A percentile compares a stretch with the other conserved stretches of the same genome.
These are phyloP conservation scores for Eufriesea mexicana DNA, from an alignment of 1,140 invertebrate species.

Conservation along the genomic window DNA sequence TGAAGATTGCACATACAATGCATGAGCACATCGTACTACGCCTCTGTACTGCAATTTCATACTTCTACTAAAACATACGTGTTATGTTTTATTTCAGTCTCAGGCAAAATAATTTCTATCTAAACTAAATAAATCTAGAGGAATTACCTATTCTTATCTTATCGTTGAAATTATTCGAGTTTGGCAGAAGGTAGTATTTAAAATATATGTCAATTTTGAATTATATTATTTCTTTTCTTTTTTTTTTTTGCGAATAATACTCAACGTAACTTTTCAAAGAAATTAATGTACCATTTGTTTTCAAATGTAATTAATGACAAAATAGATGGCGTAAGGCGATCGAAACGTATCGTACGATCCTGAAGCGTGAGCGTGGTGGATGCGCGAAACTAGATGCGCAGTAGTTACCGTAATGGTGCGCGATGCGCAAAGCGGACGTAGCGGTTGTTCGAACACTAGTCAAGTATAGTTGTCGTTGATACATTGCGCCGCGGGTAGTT, in stretches of 20 bases:
- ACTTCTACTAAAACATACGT: slow-evolving; percentile 3
- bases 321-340: neutral
- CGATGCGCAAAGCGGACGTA: slow-evolving; percentile 50
- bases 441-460: slow-evolving; percentile 61
- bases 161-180: neutral
- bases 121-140: neutral
- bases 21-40: neutral
- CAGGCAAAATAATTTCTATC: neutral
- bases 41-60: slow-evolving; percentile 1
- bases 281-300: neutral
- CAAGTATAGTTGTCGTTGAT: slow-evolving; percentile 34
- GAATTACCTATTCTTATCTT: neutral
- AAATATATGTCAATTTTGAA: neutral
- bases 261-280: neutral
- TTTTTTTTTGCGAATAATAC: neutral
- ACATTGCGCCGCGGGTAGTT: slow-evolving; percentile 12
- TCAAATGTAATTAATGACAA: neutral
- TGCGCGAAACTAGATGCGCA: slow-evolving; percentile 50
- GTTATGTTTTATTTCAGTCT: neutral
- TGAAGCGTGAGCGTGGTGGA: slow-evolving; percentile 39
- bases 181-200: neutral
- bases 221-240: neutral
- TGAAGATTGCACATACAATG: neutral
- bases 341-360: neutral
- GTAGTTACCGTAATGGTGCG: slow-evolving; percentile 45